phyloP scores from a whole-genome alignment of 2,888 invertebrate genomes.

The Pyrocoelia pectoralis region DNA sequence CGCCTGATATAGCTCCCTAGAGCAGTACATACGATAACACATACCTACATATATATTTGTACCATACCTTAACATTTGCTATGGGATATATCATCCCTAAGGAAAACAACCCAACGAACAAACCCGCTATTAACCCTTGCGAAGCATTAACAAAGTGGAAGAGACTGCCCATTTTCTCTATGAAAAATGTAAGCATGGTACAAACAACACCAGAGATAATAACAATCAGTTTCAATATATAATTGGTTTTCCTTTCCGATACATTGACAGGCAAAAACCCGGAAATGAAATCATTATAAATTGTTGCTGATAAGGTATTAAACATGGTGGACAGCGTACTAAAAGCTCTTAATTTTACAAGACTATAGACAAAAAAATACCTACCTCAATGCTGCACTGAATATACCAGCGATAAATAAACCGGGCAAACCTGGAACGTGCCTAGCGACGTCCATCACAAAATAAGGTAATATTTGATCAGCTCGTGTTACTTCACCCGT shows the following conservation, averaged over 20 bases:
- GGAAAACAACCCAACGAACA: background rate
- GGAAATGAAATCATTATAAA: background rate
- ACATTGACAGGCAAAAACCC: background rate
- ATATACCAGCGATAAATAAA: slow-evolving; percentile 88
- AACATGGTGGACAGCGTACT: background rate
- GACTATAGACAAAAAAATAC: too few species aligned
- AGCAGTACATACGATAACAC: too few species aligned
- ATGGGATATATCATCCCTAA: background rate
- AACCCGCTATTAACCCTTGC: background rate
- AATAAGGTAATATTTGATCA: slow-evolving; percentile 81
- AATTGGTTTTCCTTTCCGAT: background rate
- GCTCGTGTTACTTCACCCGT: slow-evolving; percentile 62
- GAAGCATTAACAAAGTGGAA: background rate
- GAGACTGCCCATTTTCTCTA: background rate
- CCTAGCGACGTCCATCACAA: slow-evolving; percentile 88
- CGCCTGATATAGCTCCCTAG: background rate
- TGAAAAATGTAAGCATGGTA: background rate
- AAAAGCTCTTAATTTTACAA: too few species aligned
- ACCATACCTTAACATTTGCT: background rate
- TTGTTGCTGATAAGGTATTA: background rate
- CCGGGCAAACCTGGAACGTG: slow-evolving; percentile 84
- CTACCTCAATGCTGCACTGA: slow-evolving; percentile 85
- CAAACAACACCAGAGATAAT: background rate
- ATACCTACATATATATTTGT: background rate
- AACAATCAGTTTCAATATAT: background rate